Percentiles rank a stretch among this genome's conserved stretches.
Conservation (phyloP, 2,113 vertebrate species). For the Phrynocephalus versicolor region DNA sequence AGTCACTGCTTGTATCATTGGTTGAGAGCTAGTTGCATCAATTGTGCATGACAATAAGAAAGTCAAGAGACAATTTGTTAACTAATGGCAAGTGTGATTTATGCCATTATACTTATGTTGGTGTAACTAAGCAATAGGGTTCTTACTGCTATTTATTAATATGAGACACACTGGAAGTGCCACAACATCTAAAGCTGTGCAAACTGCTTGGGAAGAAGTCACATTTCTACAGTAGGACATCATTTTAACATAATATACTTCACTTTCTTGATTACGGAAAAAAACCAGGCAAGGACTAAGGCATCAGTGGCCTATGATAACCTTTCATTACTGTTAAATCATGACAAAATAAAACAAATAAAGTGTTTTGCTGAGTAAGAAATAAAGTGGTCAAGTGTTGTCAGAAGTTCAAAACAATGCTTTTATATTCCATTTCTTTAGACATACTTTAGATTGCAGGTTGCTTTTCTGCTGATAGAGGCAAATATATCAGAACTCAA, state of each 20-base stretch:
- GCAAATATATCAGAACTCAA: conserved; percentile 74
- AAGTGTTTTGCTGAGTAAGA: conserved; percentile 39
- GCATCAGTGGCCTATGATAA: conserved; percentile 62
- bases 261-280: conserved; percentile 29
- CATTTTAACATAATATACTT: conserved; percentile 53
- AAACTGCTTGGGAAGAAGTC: conserved; percentile 48
- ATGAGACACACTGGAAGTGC: conserved; percentile 30
- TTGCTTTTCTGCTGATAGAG: conserved; percentile 67
- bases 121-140: too few relatives aligned
- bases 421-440: conserved; percentile 53
- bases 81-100: too few relatives aligned
- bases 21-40: too few relatives aligned
- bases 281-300: conserved; percentile 57
- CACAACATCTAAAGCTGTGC: conserved; percentile 42
- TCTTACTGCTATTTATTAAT: conserved; percentile 8
- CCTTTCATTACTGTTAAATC: conserved; percentile 40
- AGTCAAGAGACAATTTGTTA: too few relatives aligned
- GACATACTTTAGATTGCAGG: conserved; percentile 45
- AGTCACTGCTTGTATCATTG: too few relatives aligned
- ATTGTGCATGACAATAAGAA: too few relatives aligned
- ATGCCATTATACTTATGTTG: too few relatives aligned
- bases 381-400: conserved; percentile 51
- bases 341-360: conserved; percentile 41
- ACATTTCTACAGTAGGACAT: conserved; percentile 51
- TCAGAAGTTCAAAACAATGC: conserved; percentile 50